Base-by-base conservation (phyloP, 2,888 invertebrate species). In the Tigriopus californicus region DNA sequence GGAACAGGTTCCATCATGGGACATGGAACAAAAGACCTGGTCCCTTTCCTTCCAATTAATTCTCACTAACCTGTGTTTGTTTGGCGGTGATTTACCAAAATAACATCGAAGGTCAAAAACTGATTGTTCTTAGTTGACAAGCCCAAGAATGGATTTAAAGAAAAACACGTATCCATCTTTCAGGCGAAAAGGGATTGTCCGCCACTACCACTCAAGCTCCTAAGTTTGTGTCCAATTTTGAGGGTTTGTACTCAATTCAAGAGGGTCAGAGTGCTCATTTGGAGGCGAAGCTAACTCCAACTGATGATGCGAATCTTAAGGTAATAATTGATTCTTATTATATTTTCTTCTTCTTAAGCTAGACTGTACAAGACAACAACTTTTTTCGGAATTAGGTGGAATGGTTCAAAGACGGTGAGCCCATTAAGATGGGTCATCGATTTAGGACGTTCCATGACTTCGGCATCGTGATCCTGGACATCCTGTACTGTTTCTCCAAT, bases 361-460 rank as follows among this genome's bases (percentile, higher is more conserved):
- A n/a, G n/a, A n/a, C n/a, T n/a, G n/a, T n/a, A n/a, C n/a, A n/a
- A n/a, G n/a, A n/a, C n/a, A n/a, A n/a, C n/a, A n/a, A n/a, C n/a
- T n/a, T n/a, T n/a, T n/a, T n/a, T n/a, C n/a, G n/a, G n/a, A n/a
- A n/a, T n/a, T 56, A 69, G 68, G 70, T 94, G 18, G 92, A 94
- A 72, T 94, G 94, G 94, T 89, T 83, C 72, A 89, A 86, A 70
- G 89, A 92, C 69, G 90, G 88, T 62, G 83, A 86, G 71, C 90
- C 89, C 70, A 74, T 92, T 65, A 87, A 89, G 1, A 85, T 86
- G 73, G 97, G 95, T 56, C 94, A 95, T 72, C 82, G 97, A 64
- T 97, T 92, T 72, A 81, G 94, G 66, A 94, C 94, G 60, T 91
- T 94, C 83, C 90, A 94, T 69, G 94, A 95, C 69, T 95, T 95